Evolutionary conservation across 2,797 vertebrate species (phyloP), one percentile per base, ranked within the genome.

Genomic region (Argya squamiceps): DNA sequence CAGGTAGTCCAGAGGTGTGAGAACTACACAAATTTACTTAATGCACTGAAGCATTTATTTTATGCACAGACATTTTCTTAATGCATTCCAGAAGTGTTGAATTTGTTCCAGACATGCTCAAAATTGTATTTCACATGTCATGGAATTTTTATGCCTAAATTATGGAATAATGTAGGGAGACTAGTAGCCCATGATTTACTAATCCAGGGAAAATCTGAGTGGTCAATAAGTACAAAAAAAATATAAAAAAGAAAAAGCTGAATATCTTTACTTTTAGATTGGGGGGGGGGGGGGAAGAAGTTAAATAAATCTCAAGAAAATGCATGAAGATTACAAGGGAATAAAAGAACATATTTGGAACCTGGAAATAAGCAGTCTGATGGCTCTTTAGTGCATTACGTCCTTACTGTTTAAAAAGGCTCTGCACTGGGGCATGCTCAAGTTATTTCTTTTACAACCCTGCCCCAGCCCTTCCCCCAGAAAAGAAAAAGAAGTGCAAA

Each of bases 381-480:
- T 18, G 21, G 29, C 32, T 90, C 39, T 26, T 68, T 37, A 44
- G 29, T 13, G 16, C 23, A 49, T 53, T 70, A 71, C 2, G 2
- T 8, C 22, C 30, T 30, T 15, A 67, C 24, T 13, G 34, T 43
- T 78, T 41, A 46, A 84, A 74, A 39, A 5, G n/a, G 23, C 14
- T 36, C 4, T 0, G 0, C 16, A 49, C 0, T 12, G 15, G 18
- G n/a, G 30, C 19, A 50, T 2, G 18, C 9, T 43, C 9, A 37
- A 58, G 15, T 11, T 29, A 4, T 26, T 39, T 55, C 70, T 55
- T 34, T 76, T 41, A 59, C 4, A 37, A 39, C 1, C 2, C 13
- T 14, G 5, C 10, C 39, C 16, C 8, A 15, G 4, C 2, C 7
- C 8, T 17, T 44, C 7, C 13, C 2, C 2, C 6, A 0, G 41